Conservation (phyloP, 1,140 invertebrate genomes). For the Drosophila arizonae region DNA sequence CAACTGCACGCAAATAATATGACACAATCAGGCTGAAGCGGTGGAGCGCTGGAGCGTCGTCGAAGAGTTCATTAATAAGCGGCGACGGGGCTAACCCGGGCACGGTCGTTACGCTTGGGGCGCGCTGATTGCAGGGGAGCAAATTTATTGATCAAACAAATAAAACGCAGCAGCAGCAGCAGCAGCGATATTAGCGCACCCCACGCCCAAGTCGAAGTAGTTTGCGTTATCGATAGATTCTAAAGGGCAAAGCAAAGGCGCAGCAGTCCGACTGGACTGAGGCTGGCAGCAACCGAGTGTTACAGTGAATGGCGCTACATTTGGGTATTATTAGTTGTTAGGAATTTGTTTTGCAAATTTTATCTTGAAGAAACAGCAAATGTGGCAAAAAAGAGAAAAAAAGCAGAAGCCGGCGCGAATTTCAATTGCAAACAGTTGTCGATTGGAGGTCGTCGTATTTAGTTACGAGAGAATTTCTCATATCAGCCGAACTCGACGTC, state of each 20-base stretch:
- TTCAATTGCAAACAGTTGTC: conserved; percentile 68
- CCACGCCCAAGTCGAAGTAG: not conserved
- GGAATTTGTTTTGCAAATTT: conserved; percentile 37
- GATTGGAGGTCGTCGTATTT: conserved; percentile 69
- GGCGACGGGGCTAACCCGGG: conserved; percentile 55
- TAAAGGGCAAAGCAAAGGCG: conserved; percentile 49
- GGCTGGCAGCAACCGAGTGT: not conserved
- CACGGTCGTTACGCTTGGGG: conserved; percentile 7
- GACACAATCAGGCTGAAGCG: conserved; percentile 66
- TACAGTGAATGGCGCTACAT: not conserved
- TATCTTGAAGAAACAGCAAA: conserved; percentile 24
- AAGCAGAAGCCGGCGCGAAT: conserved; percentile 47
- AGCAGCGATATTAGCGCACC: conserved; percentile 3
- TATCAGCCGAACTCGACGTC: conserved; percentile 45
- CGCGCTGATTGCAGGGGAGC: conserved; percentile 18
- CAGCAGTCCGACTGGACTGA: not conserved
- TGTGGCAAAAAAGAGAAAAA: not conserved
- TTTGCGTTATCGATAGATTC: conserved; percentile 13
- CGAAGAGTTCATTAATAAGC: conserved; percentile 75
- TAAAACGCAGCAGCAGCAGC: conserved; percentile 62
- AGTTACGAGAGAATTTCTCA: conserved; percentile 53
- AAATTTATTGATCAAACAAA: conserved; percentile 80
- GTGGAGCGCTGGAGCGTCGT: conserved; percentile 42
- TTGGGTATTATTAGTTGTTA: conserved; percentile 24
- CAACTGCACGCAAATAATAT: conserved; percentile 67